Evolutionary conservation across 2,113 vertebrate species (phyloP).

Genomic region (Cyprinodon tularosa): DNA sequence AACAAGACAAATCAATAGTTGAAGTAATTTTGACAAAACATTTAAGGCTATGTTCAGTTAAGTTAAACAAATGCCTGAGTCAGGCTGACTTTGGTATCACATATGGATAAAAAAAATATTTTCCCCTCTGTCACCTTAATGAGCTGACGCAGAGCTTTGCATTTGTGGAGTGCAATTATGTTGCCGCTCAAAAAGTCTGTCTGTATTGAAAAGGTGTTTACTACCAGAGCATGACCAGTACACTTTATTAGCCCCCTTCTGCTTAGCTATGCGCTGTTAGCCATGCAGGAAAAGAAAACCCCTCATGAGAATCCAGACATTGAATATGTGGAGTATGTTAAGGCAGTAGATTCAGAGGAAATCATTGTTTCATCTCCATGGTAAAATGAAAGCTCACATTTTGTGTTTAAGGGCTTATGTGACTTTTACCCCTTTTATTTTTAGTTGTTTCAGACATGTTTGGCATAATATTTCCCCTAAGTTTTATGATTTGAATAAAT

Average conservation of each 20-base stretch:
- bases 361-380: too few species aligned
- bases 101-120: slow-evolving; percentile 27
- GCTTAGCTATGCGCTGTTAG: slow-evolving; percentile 6
- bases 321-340: too few species aligned
- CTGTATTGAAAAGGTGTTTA: slow-evolving; percentile 29
- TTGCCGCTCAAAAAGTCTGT: slow-evolving; percentile 16
- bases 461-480: too few species aligned
- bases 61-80: slow-evolving; percentile 21
- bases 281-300: not conserved
- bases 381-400: too few species aligned
- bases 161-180: slow-evolving; percentile 43
- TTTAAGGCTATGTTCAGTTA: slow-evolving; percentile 34
- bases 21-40: slow-evolving; percentile 32
- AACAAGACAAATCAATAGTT: slow-evolving; percentile 53
- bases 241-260: slow-evolving; percentile 6
- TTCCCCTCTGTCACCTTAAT: slow-evolving; percentile 35
- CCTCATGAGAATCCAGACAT: too few species aligned
- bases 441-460: too few species aligned
- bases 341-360: too few species aligned
- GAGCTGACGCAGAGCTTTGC: slow-evolving; percentile 33
- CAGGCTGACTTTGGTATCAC: slow-evolving; percentile 44
- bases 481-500: too few species aligned
- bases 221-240: slow-evolving; percentile 19
- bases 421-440: too few species aligned
- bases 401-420: too few species aligned